These are phyloP conservation scores for Trilocha varians DNA, from an alignment of 2,888 invertebrate genomes.

Conservation along the genomic window DNA sequence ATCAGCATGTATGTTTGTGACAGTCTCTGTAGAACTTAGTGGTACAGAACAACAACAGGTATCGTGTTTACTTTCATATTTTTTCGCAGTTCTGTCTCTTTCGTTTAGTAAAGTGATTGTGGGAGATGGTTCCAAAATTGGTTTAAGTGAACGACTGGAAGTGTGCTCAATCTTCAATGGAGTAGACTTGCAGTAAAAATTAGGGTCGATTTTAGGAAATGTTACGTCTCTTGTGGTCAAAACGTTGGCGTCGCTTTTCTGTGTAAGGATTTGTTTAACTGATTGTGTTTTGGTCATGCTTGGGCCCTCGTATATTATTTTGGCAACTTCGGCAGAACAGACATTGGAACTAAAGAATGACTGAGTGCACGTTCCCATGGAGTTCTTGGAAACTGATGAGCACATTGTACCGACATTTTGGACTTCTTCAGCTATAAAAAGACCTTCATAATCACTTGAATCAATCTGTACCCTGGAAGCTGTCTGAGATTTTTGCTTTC, in stretches of 20 bases:
- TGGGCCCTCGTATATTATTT: conserved; percentile 2
- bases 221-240: neutral
- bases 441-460: neutral
- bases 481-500: conserved; percentile 2
- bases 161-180: neutral
- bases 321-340: conserved; percentile 4
- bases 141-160: neutral
- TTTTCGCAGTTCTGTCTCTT: neutral
- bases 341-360: conserved; percentile 7
- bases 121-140: neutral
- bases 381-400: conserved; percentile 5
- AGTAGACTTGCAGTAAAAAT: neutral
- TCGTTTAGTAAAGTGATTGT: neutral
- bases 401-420: neutral
- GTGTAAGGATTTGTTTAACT: conserved; percentile 7
- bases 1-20: neutral
- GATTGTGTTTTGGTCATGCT: conserved; percentile 7
- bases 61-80: neutral
- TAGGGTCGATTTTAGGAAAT: neutral
- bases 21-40: neutral
- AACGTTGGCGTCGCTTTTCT: neutral
- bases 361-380: conserved; percentile 10
- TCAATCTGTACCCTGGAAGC: conserved; percentile 5
- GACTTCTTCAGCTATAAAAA: neutral
- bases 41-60: neutral